Base-by-base conservation (phyloP, 2,888 invertebrate genomes). In the Hemithea aestivaria region DNA sequence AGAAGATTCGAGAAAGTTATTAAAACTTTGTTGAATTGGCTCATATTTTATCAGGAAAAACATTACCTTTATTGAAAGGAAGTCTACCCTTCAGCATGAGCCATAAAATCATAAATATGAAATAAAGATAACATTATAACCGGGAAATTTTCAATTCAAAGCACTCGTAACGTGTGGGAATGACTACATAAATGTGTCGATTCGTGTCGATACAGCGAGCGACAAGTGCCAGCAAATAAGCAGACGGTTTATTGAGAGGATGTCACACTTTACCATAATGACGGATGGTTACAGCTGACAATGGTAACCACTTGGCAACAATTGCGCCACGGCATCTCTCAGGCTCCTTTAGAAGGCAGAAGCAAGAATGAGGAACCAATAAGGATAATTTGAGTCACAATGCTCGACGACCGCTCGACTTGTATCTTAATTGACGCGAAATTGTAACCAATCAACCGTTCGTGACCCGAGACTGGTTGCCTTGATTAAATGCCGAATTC, bases 361-460 rank as follows among this genome's bases (percentile, higher is more conserved):
- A 40, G 40, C 41, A 58, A 42, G 74, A 83, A 82, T 76, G 73
- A 77, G 76, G 74, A 77, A 75, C 78, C 83, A 82, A 83, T 83
- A 70, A 74, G 73, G 68, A 79, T 78, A 73, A 80, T 79, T 76
- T 75, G 70, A 68, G 58, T 55, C 65, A 64, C 62, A 72, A 65
- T 65, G 61, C 64, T 64, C 65, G 59, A 64, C 56, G 66, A 58
- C 67, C 60, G 60, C 58, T 64, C 63, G 31, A 40, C 51, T 54
- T 46, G 53, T 51, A 51, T 56, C 62, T 68, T 81, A 82, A 83
- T 81, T 81, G 82, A 80, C 76, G 78, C 78, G 68, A 81, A 83
- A 82, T 82, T 80, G 82, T 72, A 73, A 71, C 66, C 82, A 83
- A 83, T 83, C 76, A 75, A 71, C 64, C 54, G 66, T 63, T 61